Conservation (phyloP, 2,797 vertebrate genomes). For the Zenarchopterus dispar region DNA sequence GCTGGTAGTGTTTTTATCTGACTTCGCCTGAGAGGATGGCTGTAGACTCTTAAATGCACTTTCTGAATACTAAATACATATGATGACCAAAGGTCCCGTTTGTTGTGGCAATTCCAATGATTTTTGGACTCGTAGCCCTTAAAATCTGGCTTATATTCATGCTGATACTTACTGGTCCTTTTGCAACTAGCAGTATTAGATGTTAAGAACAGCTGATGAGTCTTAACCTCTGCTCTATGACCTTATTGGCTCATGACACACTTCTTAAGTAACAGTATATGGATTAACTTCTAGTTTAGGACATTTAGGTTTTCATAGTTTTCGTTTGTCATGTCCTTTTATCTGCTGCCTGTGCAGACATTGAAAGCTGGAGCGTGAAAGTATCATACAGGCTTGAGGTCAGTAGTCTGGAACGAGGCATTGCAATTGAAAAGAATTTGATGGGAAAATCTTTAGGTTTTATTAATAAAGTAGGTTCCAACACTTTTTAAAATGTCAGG, state of each 20-base stretch:
- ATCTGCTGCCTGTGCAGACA: conserved; percentile 7
- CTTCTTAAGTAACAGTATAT: background rate
- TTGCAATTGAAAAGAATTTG: too few relatives aligned
- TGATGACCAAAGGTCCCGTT: conserved; percentile 56
- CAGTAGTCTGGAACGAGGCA: conserved; percentile 21
- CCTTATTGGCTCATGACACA: background rate
- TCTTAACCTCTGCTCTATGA: conserved; percentile 1
- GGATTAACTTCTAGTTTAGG: background rate
- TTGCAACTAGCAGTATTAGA: conserved; percentile 28
- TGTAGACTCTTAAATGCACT: conserved; percentile 59
- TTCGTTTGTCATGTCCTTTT: background rate
- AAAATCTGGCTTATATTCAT: conserved; percentile 34
- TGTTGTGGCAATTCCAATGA: conserved; percentile 38
- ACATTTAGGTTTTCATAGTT: background rate
- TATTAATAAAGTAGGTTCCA: too few relatives aligned
- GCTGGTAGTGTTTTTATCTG: conserved; percentile 65
- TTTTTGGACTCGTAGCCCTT: conserved; percentile 25
- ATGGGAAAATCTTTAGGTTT: too few relatives aligned
- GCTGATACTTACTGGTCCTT: conserved; percentile 38
- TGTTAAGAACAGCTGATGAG: conserved; percentile 24
- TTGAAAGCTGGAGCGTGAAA: conserved; percentile 8
- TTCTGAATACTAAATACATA: conserved; percentile 68
- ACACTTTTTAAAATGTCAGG: too few relatives aligned
- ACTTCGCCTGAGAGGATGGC: conserved; percentile 63
- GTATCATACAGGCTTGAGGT: conserved; percentile 27